Evolutionary conservation across 2,113 vertebrate genomes (phyloP).

Genomic region (Anoplopoma fimbria): DNA sequence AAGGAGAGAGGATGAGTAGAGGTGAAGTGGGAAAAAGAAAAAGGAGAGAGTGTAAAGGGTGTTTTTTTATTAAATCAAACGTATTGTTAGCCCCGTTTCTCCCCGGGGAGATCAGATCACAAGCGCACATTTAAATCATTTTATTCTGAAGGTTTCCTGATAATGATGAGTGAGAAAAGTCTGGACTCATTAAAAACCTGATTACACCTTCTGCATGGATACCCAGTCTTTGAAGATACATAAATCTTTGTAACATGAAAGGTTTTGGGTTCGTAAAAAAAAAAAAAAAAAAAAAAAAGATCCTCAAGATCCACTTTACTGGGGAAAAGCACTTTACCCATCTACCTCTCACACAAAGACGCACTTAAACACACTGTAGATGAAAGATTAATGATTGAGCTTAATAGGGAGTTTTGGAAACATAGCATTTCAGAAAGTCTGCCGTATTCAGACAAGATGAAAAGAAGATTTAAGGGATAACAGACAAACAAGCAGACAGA

Average conservation of each 20-base stretch:
- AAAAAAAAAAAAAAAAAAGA: conserved; percentile 14
- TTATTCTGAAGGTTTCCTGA: conserved; percentile 32
- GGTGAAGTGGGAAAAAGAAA: background rate
- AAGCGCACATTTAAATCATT: conserved; percentile 39
- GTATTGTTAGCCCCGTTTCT: conserved; percentile 23
- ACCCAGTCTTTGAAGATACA: conserved; percentile 23
- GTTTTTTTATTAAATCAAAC: conserved; percentile 63
- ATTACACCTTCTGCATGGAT: conserved; percentile 31
- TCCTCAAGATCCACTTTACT: conserved; percentile 32
- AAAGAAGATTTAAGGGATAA: background rate
- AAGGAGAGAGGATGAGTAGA: conserved; percentile 33
- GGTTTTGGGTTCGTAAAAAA: background rate
- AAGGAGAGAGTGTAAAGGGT: background rate
- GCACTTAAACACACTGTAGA: conserved; percentile 16
- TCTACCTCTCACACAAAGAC: conserved; percentile 20
- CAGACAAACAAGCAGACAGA: background rate
- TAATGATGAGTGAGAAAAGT: conserved; percentile 51
- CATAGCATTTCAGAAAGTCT: conserved; percentile 17
- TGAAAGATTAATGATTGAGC: conserved; percentile 43
- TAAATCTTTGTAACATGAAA: conserved; percentile 47
- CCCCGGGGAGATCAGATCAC: conserved; percentile 58
- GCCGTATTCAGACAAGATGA: conserved; percentile 14
- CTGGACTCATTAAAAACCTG: conserved; percentile 41
- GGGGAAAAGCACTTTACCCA: conserved; percentile 12
- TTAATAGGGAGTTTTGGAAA: conserved; percentile 38